These are phyloP conservation scores for Gavia stellata DNA, from an alignment of 2,113 vertebrate genomes.

Conservation along the genomic window DNA sequence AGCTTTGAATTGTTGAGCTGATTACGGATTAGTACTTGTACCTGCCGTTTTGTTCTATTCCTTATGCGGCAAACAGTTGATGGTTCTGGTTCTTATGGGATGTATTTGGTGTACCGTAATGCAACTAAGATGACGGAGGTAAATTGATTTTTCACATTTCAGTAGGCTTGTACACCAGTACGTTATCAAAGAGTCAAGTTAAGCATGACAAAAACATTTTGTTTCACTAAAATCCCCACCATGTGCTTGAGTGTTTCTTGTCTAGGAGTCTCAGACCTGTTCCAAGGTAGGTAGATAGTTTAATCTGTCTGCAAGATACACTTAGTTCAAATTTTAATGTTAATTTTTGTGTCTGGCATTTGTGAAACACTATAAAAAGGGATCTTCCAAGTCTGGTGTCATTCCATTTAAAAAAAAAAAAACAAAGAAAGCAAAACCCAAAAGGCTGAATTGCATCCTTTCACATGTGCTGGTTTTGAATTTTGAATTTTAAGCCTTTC, in stretches of 20 bases:
- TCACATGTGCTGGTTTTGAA: background rate
- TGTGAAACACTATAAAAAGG: background rate
- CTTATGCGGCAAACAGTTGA: background rate
- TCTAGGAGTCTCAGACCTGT: background rate
- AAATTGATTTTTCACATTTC: background rate
- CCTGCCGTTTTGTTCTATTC: background rate
- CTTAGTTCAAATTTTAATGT: fast-evolving
- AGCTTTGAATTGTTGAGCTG: background rate
- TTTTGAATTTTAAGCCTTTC: background rate
- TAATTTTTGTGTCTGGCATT: background rate
- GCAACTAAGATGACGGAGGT: background rate
- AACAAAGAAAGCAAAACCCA: too few relatives aligned
- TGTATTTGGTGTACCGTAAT: background rate
- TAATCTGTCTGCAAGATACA: background rate
- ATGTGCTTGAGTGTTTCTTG: background rate
- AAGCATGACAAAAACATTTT: background rate
- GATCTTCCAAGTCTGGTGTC: background rate
- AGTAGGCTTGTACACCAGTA: background rate
- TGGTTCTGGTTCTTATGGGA: background rate
- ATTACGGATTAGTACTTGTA: background rate
- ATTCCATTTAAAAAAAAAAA: background rate
- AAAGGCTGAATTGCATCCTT: background rate
- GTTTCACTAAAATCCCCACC: background rate
- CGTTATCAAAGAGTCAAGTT: background rate
- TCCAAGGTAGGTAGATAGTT: too few relatives aligned